phyloP scores from a whole-genome alignment of 1,140 invertebrate genomes.

The Drosophila quadrilineata region DNA sequence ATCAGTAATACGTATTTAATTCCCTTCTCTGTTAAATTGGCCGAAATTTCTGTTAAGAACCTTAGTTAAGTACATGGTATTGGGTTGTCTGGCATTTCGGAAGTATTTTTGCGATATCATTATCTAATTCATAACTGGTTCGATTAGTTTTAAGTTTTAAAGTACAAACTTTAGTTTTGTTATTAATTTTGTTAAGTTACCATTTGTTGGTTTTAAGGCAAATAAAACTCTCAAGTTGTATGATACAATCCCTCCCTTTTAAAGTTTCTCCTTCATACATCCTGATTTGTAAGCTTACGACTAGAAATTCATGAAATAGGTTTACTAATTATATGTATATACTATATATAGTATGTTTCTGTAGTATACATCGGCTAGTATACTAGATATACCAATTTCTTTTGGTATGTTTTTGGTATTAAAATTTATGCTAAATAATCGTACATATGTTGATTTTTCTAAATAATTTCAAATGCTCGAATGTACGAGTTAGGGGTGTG shows the following conservation, averaged over 20 bases:
- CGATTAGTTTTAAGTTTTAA: too few relatives aligned
- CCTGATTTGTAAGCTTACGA: conserved; percentile 24
- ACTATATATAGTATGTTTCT: conserved; percentile 16
- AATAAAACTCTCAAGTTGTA: conserved; percentile 43
- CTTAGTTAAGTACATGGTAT: too few relatives aligned
- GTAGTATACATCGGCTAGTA: conserved; percentile 15
- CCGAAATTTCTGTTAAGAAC: too few relatives aligned
- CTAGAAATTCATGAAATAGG: conserved; percentile 56
- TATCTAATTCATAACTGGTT: too few relatives aligned
- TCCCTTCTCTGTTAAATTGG: too few relatives aligned
- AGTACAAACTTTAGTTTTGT: conserved; percentile 22
- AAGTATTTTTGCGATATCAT: too few relatives aligned
- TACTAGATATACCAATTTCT: conserved; percentile 19
- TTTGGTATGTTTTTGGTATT: conserved; percentile 11
- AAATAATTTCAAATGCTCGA: conserved; percentile 21
- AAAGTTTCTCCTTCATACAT: conserved; percentile 3
- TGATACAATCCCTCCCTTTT: background rate
- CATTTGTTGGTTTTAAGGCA: conserved; percentile 42
- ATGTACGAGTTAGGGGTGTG: background rate
- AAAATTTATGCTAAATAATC: conserved; percentile 40
- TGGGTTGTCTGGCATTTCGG: too few relatives aligned
- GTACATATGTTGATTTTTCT: conserved; percentile 22
- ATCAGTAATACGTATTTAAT: too few relatives aligned
- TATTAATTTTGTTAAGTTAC: conserved; percentile 25
- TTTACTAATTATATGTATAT: conserved; percentile 25